A percentile compares a stretch with the other conserved stretches of the same genome.
Conservation (phyloP, 2,888 invertebrate species). For the Drosophila borborema region DNA sequence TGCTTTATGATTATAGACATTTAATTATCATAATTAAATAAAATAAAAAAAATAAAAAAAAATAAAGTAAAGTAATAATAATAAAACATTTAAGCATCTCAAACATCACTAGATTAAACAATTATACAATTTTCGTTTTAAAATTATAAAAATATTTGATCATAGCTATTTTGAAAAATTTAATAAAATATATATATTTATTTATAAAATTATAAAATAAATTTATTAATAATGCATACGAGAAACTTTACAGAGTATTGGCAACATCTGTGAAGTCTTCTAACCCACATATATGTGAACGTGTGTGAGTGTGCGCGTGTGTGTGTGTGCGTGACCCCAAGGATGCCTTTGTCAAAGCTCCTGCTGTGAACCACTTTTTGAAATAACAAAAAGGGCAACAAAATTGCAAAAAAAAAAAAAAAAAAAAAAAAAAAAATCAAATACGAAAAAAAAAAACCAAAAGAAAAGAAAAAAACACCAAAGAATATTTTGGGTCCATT, state of each 20-base stretch:
- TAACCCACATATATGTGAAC: background rate
- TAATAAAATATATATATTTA: background rate
- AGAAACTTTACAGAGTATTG: conserved; percentile 14
- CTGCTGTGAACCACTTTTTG: conserved; percentile 33
- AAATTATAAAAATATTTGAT: no score
- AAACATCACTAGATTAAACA: background rate
- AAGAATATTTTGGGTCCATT: conserved; percentile 44
- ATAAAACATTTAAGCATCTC: background rate
- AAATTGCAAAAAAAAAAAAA: conserved; percentile 22
- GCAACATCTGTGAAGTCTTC: conserved; percentile 7
- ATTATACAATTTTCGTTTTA: no score
- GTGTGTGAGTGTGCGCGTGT: conserved; percentile 1
- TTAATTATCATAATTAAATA: no score
- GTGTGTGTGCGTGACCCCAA: conserved; percentile 26
- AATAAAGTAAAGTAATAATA: background rate
- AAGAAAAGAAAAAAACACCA: conserved; percentile 8
- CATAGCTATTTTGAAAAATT: background rate
- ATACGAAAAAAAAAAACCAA: conserved; percentile 6
- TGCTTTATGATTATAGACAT: no score
- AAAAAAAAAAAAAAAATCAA: conserved; percentile 13
- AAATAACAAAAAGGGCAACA: conserved; percentile 43
- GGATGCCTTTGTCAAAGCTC: conserved; percentile 50
- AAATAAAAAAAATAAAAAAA: no score
- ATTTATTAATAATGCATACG: background rate
- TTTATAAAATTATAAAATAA: background rate